Evolutionary conservation across 2,888 invertebrate species (phyloP).

Genomic region (Lepidochitona cinerea): DNA sequence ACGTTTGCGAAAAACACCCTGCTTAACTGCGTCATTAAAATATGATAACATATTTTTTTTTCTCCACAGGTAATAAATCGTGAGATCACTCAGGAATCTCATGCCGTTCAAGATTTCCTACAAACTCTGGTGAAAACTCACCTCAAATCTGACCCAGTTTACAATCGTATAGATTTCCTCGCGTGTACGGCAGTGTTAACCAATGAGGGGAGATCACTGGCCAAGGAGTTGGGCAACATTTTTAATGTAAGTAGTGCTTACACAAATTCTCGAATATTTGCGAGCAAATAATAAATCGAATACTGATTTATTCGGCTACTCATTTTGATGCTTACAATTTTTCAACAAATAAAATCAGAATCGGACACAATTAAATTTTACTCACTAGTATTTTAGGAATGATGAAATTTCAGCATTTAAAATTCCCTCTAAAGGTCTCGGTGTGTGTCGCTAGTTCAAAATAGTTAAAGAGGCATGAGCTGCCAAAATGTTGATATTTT

Average conservation of each 20-base stretch:
- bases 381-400: too few species aligned
- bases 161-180: slow-evolving; percentile 60
- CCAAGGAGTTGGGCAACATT: slow-evolving; percentile 48
- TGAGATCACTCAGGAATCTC: slow-evolving; percentile 56
- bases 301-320: neutral
- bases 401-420: too few species aligned
- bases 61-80: slow-evolving; percentile 52
- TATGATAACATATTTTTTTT: neutral
- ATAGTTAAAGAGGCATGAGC: too few species aligned
- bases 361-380: too few species aligned
- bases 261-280: too few species aligned
- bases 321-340: too few species aligned
- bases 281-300: neutral
- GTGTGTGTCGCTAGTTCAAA: too few species aligned
- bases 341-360: too few species aligned
- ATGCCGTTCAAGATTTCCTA: slow-evolving; percentile 63
- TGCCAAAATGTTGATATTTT: too few species aligned
- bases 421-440: too few species aligned
- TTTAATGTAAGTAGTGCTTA: slow-evolving; percentile 53
- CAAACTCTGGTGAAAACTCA: slow-evolving; percentile 51
- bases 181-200: slow-evolving; percentile 53
- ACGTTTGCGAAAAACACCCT: too few species aligned
- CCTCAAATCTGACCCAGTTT: slow-evolving; percentile 43
- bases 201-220: slow-evolving; percentile 47
- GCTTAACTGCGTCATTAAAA: too few species aligned